Conservation (phyloP, 2,113 vertebrate genomes). For the Anoplopoma fimbria region DNA sequence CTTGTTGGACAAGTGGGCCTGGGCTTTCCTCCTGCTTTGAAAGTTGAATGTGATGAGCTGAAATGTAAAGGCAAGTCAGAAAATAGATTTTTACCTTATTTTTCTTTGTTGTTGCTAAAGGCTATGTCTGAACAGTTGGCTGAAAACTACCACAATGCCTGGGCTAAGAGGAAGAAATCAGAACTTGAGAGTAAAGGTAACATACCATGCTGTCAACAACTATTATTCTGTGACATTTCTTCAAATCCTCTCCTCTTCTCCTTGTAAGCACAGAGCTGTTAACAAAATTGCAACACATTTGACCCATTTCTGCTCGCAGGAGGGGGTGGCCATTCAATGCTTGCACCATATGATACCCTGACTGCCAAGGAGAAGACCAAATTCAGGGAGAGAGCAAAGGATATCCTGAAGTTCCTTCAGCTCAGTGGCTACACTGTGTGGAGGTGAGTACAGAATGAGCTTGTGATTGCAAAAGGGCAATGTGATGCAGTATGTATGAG, state of each 20-base stretch:
- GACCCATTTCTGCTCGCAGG: constrained; percentile 76
- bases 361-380: constrained; percentile 93
- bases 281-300: neutral
- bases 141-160: constrained; percentile 95
- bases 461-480: neutral
- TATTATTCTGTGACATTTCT: neutral
- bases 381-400: constrained; percentile 92
- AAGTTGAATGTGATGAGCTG: neutral
- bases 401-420: constrained; percentile 94
- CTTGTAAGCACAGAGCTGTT: neutral
- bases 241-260: neutral
- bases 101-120: constrained; percentile 69
- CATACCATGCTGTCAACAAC: neutral
- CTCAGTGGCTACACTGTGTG: constrained; percentile 94
- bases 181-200: constrained; percentile 94
- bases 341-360: constrained; percentile 91
- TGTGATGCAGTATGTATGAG: neutral
- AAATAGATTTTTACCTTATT: neutral
- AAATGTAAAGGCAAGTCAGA: neutral
- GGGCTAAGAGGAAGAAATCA: constrained; percentile 93
- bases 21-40: neutral
- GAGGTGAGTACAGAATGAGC: constrained; percentile 83
- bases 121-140: constrained; percentile 96
- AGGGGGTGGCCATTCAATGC: constrained; percentile 88
- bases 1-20: neutral